Percentiles rank a stretch among this genome's conserved stretches.
Evolutionary conservation across 2,113 vertebrate genomes (phyloP).

Genomic region (Pomatostomus ruficeps): DNA sequence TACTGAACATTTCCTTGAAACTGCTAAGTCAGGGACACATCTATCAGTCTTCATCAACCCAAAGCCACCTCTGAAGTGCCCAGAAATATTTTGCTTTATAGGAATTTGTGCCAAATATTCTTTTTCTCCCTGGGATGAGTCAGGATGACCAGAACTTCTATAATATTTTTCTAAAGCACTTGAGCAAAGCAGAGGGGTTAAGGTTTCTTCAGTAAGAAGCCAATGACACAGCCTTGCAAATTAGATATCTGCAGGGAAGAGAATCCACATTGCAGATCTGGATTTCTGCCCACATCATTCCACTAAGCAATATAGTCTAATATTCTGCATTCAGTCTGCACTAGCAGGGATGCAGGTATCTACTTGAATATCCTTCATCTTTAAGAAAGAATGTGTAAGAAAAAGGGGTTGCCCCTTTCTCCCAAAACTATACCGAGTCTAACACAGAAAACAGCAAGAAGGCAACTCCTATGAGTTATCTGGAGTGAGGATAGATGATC

Average conservation of each 20-base stretch:
- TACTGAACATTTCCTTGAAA: not conserved
- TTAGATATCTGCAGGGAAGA: slow-evolving; percentile 9
- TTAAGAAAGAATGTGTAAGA: not conserved
- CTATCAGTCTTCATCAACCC: not conserved
- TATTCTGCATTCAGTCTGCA: not conserved
- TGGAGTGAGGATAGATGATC: not conserved
- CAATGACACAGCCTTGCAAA: not conserved
- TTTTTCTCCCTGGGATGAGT: not conserved
- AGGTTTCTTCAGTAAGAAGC: not conserved
- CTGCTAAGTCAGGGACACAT: not conserved
- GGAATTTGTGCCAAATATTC: not conserved
- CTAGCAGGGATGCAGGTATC: not conserved
- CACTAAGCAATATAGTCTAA: not conserved
- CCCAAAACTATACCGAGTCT: not conserved
- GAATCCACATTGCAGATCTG: slow-evolving; percentile 8
- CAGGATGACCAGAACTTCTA: not conserved
- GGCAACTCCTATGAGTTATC: not conserved
- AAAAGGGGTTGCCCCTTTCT: not conserved
- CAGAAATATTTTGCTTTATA: not conserved
- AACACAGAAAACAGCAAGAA: not conserved
- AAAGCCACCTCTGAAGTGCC: not conserved
- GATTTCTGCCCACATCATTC: slow-evolving; percentile 31
- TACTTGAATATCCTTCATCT: not conserved
- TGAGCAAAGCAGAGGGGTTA: not conserved
- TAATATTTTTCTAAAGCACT: not conserved